Base-by-base conservation (phyloP, 2,113 vertebrate genomes). In the Microcebus tavaratra region DNA sequence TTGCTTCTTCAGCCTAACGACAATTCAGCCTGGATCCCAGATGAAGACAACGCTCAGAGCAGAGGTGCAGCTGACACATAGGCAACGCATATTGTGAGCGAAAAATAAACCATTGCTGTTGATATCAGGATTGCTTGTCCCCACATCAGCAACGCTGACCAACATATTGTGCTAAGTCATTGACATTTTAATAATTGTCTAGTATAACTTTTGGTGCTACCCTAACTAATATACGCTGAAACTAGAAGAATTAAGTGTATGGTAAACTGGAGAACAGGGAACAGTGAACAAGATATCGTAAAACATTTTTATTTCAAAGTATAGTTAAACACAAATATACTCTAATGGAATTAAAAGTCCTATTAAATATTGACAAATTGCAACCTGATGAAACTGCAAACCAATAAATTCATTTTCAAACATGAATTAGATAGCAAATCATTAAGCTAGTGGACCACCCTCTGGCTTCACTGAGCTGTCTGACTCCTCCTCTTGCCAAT, bases 381-480 rank as follows among this genome's bases (percentile, higher is more conserved):
- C 17, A 88, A 53, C 6, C 8, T 76, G 20, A 53, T 89, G 17
- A 95, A 96, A 84, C 39, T 55, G 23, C 20, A 96, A 81, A 70
- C n/a, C 67, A 82, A 86, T 91, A 78, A 39, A 75, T 93, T 59
- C 45, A 45, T 82, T 94, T 97, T 92, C 85, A 89, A 92, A 59
- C 21, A 73, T 34, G 79, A 92, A 75, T 50, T 81, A 18, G 31
- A 67, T 48, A 88, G 42, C 20, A 84, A 89, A 88, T 85, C 65
- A 85, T 80, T 88, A 93, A 93, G 57, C 72, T 23, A 48, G 11
- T 55, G 25, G 39, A 53, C 15, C 36, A 85, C 21, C 27, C 23
- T 96, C 61, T 93, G 48, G 20, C 48, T 75, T 87, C 61, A 81
- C 25, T 31, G 82, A 75, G 55, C 45, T 84, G 8, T 75, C 88